phyloP scores from a whole-genome alignment of 2,113 vertebrate genomes.

The Podarcis cretensis region DNA sequence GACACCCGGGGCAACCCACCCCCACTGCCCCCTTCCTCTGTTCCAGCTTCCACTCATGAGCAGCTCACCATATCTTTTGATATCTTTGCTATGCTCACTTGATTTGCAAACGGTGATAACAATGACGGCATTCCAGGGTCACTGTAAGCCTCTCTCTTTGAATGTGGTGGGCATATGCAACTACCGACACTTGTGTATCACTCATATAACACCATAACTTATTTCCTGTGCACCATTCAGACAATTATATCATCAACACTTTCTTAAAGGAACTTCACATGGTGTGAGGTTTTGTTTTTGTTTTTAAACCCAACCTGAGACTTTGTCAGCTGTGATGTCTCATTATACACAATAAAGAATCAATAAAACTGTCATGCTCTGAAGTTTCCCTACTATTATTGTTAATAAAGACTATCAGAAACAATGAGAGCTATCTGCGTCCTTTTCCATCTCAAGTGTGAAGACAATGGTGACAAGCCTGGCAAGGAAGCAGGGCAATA shows the following conservation, averaged over 20 bases:
- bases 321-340: not conserved
- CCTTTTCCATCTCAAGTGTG: not conserved
- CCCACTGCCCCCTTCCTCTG: too few species aligned
- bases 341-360: not conserved
- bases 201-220: too few species aligned
- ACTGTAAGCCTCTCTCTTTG: too few species aligned
- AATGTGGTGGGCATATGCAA: too few species aligned
- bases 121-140: too few species aligned
- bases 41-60: too few species aligned
- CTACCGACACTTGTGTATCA: too few species aligned
- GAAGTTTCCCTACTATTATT: not conserved
- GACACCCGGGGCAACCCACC: too few species aligned
- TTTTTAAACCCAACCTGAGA: not conserved
- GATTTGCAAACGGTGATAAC: too few species aligned
- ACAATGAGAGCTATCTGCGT: not conserved
- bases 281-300: too few species aligned
- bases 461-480: not conserved
- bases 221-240: not conserved
- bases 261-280: not conserved
- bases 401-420: conserved; percentile 7
- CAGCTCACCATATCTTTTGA: too few species aligned
- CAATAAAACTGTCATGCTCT: not conserved
- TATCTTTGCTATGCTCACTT: too few species aligned
- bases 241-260: not conserved
- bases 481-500: not conserved